Base-by-base conservation (phyloP, 1,140 invertebrate species). In the Brachystomella parvula region DNA sequence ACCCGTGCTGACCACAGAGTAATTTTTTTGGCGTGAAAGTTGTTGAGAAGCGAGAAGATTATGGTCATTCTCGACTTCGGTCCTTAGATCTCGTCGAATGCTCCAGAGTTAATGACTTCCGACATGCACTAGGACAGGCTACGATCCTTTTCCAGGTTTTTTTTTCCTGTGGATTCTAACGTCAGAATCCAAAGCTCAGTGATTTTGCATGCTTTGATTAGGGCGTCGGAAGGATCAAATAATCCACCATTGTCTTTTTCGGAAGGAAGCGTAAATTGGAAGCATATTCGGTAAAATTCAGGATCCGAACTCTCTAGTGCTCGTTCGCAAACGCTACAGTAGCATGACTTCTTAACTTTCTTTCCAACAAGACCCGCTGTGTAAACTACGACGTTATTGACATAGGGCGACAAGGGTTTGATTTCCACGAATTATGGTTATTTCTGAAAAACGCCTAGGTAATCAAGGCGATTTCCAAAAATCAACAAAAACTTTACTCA, bases 331-430 rank as follows among this genome's bases (percentile, higher is more conserved):
- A 17, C 31, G 3, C 12, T 2, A 33, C 19, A 56, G 24, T 32
- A 21, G 29, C 31, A 19, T 19, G 56, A 32, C 57, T 29, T 56
- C 9, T n/a, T 19, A 3, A 56, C 21, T 3, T 2, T 21, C 15
- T 31, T n/a, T 32, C 39, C 69, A 71, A 78, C 53, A 78, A 61
- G 35, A 19, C 29, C 53, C 47, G 58, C 53, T 74, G 64, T 65
- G 67, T 73, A 64, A 70, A 21, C n/a, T 74, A 67, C 67, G 58
- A 67, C 32, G 75, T 74, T 53, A 75, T 65, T 30, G 77, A 72
- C 3, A 75, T 76, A 29, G 75, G 32, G 65, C 77, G 77, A 35
- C 75, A 76, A 15, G 72, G 74, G 58, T 74, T 73, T 57, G 66
- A 24, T 19, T 33, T 21, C 29, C n/a, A 26, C 28, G n/a, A 58